These are phyloP conservation scores for Gymnodraco acuticeps DNA, from an alignment of 2,797 vertebrate species.

Conservation along the genomic window DNA sequence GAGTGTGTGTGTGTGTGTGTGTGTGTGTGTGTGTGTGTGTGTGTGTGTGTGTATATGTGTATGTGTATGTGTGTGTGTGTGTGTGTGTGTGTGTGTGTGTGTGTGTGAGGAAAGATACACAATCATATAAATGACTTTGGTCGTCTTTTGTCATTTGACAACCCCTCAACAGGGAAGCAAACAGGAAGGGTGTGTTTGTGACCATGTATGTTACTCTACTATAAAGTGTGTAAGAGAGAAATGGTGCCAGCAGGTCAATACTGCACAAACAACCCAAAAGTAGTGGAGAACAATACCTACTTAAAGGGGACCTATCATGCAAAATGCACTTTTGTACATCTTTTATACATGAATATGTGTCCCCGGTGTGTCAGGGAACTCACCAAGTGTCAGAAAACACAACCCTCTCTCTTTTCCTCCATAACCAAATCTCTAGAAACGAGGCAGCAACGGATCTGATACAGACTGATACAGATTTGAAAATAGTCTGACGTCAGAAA, in stretches of 20 bases:
- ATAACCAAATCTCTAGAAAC: no score
- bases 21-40: constrained; percentile 21
- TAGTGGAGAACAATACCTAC: background rate
- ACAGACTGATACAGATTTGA: no score
- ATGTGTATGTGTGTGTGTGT: constrained; percentile 38
- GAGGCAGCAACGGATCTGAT: no score
- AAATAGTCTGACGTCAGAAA: no score
- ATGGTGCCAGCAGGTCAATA: constrained; percentile 33
- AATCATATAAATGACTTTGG: constrained; percentile 82
- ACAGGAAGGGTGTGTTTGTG: constrained; percentile 59
- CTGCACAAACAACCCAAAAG: constrained; percentile 11
- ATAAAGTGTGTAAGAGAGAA: constrained; percentile 26
- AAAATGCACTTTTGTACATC: no score
- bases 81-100: constrained; percentile 14
- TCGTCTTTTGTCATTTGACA: constrained; percentile 74
- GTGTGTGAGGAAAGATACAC: constrained; percentile 68
- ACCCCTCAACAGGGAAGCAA: constrained; percentile 44
- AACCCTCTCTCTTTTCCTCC: no score
- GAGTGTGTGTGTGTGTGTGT: constrained; percentile 47
- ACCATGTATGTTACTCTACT: constrained; percentile 52
- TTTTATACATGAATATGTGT: no score
- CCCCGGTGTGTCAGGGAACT: no score
- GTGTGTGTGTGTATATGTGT: constrained; percentile 18
- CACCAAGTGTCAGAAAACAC: no score
- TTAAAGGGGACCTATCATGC: no score